These are phyloP conservation scores for Alosa alosa DNA, from an alignment of 2,113 vertebrate genomes.

Conservation along the genomic window DNA sequence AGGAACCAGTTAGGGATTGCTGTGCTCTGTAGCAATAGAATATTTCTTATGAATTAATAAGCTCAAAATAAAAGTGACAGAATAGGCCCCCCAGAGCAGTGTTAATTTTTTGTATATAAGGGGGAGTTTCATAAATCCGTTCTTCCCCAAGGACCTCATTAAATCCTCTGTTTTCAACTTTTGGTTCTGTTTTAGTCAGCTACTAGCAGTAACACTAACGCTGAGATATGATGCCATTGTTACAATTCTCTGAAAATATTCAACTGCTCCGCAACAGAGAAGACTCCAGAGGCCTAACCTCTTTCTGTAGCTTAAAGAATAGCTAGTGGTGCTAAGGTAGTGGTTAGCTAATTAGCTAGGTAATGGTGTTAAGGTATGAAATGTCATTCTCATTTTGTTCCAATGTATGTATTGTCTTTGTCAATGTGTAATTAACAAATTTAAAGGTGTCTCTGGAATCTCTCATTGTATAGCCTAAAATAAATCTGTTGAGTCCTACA, in stretches of 20 bases:
- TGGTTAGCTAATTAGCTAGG: not conserved
- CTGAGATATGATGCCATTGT: slow-evolving; percentile 2
- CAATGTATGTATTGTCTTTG: not conserved
- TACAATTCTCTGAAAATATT: not conserved
- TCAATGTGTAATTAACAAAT: not conserved
- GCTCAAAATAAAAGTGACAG: not conserved
- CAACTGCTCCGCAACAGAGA: not conserved
- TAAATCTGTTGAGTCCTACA: not conserved
- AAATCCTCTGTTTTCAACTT: not conserved
- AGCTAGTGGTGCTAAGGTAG: not conserved
- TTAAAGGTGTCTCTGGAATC: too few species aligned
- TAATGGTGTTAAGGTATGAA: not conserved
- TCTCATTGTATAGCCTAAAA: too few species aligned
- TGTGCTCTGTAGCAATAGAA: not conserved
- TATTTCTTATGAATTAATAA: slow-evolving; percentile 9
- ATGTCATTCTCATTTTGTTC: not conserved
- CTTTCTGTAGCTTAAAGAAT: not conserved
- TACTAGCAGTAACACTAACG: not conserved
- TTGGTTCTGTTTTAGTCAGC: not conserved
- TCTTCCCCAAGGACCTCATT: slow-evolving; percentile 11
- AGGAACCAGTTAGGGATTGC: not conserved
- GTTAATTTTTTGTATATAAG: not conserved
- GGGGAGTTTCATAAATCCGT: not conserved
- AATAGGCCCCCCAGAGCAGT: not conserved
- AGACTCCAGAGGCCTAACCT: not conserved